Evolutionary conservation across 2,797 vertebrate species (phyloP), one percentile per base, ranked within the genome.

Genomic region (Nannoperca australis): DNA sequence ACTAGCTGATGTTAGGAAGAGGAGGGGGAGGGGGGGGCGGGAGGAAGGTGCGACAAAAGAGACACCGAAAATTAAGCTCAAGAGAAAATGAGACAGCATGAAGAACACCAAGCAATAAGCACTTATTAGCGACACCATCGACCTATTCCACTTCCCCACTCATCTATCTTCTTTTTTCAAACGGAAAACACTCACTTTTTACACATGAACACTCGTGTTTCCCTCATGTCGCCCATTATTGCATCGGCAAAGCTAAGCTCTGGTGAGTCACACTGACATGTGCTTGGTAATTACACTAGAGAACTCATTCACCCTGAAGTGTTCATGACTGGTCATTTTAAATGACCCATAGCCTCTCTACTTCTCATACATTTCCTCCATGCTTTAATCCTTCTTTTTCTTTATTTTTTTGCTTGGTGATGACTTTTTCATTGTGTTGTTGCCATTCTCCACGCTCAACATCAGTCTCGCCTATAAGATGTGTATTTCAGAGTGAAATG

Each of bases 301-400:
- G 78, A 82, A 85, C 67, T 42, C 72, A 67, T 83, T 88, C 76
- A 73, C 62, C 83, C 45, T 38, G 5, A 69, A 79, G 84, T 79
- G 82, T 86, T 90, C 86, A 88, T 89, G 90, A 89, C 88, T 66
- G 80, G 80, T 78, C 91, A 89, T 87, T 82, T 89, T 74, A 85
- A 91, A 86, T 61, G 61, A 80, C 82, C 83, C 54, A 77, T 64
- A 47, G n/a, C 40, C 38, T 24, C 61, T 76, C 53, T 22, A 0
- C 60, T 30, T 69, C 76, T 73, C 60, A 55, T 59, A 55, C 17
- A 2, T 58, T 50, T 42, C 36, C 68, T 65, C 42, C 66, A 61
- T 76, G 73, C 77, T 71, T 74, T 88, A 86, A 80, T 88, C 81
- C 81, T 15, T 18, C 40, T 51, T 30, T 66, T 17, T 54, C 49